Base-by-base conservation (phyloP, 2,888 invertebrate species). In the Drosophila histrio region DNA sequence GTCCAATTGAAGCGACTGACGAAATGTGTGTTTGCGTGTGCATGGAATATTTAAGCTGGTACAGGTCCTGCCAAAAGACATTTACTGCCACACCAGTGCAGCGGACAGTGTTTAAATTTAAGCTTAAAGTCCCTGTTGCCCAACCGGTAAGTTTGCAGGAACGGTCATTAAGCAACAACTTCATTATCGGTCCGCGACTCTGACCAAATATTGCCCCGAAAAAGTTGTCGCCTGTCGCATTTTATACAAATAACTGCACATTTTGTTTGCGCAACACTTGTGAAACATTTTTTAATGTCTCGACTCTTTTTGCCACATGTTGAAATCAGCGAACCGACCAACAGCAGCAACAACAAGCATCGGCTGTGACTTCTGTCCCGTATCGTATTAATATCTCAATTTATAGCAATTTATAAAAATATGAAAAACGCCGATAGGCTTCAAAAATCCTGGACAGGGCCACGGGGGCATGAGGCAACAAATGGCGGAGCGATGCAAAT, bases 1-100 rank as follows among this genome's bases (percentile, higher is more conserved):
- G 82, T 85, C 88, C 82, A 91, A 90, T 91, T 90, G 90, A 86
- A 87, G 84, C 84, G 75, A 75, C 85, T 82, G 86, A 78, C 87
- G 68, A 79, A 79, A 83, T 75, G 77, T 76, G 79, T 76, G 73
- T 77, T 34, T 74, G 79, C 67, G 47, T 87, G 88, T 89, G 89
- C 76, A 58, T 75, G 78, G 89, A 88, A 90, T 89, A 87, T 84
- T 77, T 86, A 87, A 87, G 69, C 68, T 66, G 67, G n/a, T 46
- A 24, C 47, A 28, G 39, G 32, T 50, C 26, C 46, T 43, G 30
- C 36, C 30, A 22, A 44, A 64, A 68, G 22, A 58, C 62, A 64
- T 43, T 77, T 58, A 58, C 77, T 61, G 47, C n/a, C 53, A 21
- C 52, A 19, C 30, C 36, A 68, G 46, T 61, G 41, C 57, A 34